Base-by-base conservation (phyloP, 2,113 vertebrate genomes). In the Aptenodytes forsteri region DNA sequence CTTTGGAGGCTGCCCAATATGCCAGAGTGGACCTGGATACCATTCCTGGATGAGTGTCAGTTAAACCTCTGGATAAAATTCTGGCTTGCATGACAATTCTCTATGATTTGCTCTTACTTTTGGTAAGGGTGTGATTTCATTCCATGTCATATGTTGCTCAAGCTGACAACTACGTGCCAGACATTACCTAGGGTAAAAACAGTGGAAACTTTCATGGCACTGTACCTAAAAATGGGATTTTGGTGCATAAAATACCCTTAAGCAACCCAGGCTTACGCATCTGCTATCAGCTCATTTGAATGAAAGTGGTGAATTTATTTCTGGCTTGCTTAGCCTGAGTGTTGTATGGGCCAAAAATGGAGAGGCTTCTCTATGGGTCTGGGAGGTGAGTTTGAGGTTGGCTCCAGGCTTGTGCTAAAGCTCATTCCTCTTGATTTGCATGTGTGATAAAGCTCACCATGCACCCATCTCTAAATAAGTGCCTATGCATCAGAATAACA, bases 401-500 rank as follows among this genome's bases (percentile, higher is more conserved):
- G 29, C 19, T 81, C 29, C 82, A 75, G 65, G 14, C 14, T 90
- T 71, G 13, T 75, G 42, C 17, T 55, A 49, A 32, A 72, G 25
- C 15, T 87, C 44, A n/a, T 73, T 76, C 20, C 8, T 70, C 65
- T 73, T 52, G 27, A 52, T 77, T 34, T 82, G 5, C 13, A 23
- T 11, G 13, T 47, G 20, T 56, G 40, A 29, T 47, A 50, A 84
- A 81, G 25, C 23, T 78, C 23, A 32, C 16, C 20, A 34, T 17
- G 17, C 3, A 64, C 9, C 8, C 23, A 42, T 14, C 20, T 65
- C 49, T 40, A 21, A 47, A 36, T 46, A 76, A 46, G 0, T 56
- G 7, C 7, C 22, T 58, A 6, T 0, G 1, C 2, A 3, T 56
- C 2, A 5, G 40, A 55, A 2, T 30, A 61, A 36, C 34, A 42